Conservation (phyloP, 2,888 invertebrate species). For the Podabrus alpinus region DNA sequence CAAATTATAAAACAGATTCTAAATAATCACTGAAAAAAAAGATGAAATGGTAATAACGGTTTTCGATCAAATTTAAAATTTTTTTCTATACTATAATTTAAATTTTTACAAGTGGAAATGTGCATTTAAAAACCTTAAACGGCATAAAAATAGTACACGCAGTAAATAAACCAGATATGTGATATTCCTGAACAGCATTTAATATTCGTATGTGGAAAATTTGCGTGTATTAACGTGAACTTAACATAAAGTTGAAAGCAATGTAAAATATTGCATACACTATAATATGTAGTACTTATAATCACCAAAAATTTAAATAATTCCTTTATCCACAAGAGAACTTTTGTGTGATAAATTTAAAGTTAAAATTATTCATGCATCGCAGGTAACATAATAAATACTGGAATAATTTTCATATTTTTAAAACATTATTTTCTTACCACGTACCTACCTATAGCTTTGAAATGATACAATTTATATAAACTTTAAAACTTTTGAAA, state of each 20-base stretch:
- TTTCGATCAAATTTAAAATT: too few species aligned
- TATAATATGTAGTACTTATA: not conserved
- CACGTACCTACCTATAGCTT: not conserved
- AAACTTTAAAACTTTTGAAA: not conserved
- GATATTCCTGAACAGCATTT: not conserved
- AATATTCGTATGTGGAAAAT: constrained; percentile 15
- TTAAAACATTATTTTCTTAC: not conserved
- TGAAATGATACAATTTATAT: not conserved
- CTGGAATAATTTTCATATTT: not conserved
- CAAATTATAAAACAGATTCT: too few species aligned
- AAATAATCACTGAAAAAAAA: too few species aligned
- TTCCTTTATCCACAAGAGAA: not conserved
- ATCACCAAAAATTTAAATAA: not conserved
- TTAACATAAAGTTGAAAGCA: constrained; percentile 7
- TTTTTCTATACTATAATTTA: too few species aligned
- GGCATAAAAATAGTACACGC: too few species aligned
- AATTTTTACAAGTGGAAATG: too few species aligned
- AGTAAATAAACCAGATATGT: not conserved
- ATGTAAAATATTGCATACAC: not conserved
- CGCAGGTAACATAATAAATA: not conserved
- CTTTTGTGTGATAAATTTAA: not conserved
- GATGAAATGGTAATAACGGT: too few species aligned
- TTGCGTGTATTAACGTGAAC: constrained; percentile 14
- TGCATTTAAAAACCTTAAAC: too few species aligned
- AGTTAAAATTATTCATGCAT: not conserved